Evolutionary conservation across 2,888 invertebrate genomes (phyloP), one percentile per base, ranked within the genome.

Genomic region (Pterobdella sp.): DNA sequence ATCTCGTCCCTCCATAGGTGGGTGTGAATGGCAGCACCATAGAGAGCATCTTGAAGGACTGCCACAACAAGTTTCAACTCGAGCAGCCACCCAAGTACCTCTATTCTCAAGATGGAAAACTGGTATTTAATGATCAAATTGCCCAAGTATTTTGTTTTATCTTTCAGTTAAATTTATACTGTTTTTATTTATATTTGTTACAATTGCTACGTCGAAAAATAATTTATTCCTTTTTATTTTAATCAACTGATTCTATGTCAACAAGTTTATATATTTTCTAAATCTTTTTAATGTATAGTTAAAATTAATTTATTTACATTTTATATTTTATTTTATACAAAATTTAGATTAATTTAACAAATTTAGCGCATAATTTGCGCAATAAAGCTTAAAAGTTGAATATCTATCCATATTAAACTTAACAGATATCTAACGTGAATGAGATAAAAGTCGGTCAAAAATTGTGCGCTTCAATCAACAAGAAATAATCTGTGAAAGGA

Each of bases 1-100:
- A n/a, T n/a, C n/a, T n/a, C n/a, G n/a, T n/a, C n/a, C n/a, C n/a
- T n/a, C n/a, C n/a, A n/a, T 80, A 82, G 2, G 76, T 79, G 7
- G 81, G 81, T 73, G 80, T 83, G 29, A 82, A 82, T 81, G 84
- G 82, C 3, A 81, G 80, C 36, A 79, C 76, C 7, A 49, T 83
- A 22, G 77, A 79, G 1, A 79, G 83, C 75, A 75, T 84, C 1
- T 76, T 83, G 52, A 80, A 82, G 63, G 79, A 79, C 75, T 79
- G 81, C 36, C 80, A 80, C 34, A 74, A 75, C 34, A 81, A 82
- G 73, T 79, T 83, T 34, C 79, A 79, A 56, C 76, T 83, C 49
- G 80, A 80, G 78, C 80, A 80, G 68, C 75, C 78, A 64, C 81
- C 80, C 66, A 81, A 78, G 73, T 77, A 78, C 37, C 76, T 84